Base-by-base conservation (phyloP, 1,140 invertebrate species). In the Holcopasites calliopsidis region DNA sequence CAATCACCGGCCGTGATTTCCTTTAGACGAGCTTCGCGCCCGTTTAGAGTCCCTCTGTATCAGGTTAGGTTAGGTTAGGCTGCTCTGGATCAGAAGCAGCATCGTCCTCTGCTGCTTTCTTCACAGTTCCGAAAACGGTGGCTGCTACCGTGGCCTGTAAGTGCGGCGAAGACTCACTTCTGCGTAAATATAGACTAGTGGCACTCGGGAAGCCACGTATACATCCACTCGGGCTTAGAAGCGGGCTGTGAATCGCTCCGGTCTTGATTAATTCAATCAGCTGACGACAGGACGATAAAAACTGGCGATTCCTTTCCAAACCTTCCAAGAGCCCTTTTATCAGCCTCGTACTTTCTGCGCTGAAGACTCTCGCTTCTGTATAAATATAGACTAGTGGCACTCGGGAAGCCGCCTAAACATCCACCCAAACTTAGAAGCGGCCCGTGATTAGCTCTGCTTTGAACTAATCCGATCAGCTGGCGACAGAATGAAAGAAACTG, bases 401-500 rank as follows among this genome's bases (percentile, higher is more conserved):
- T 42, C 60, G 35, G 42, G 1, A 18, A 6, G 11, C 26, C n/a
- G 42, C 49, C 49, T 52, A 65, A 71, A 65, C 47, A 16, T 57
- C 33, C 61, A 65, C 49, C 66, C 50, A 18, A 65, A 21, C 13
- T 28, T 16, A 54, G 42, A 38, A 65, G 13, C 21, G 42, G 26
- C 35, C 21, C 21, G 35, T 33, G 61, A 47, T 62, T 52, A 31
- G 61, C 23, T 7, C 18, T n/a, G 13, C 3, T 52, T 66, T 55
- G 26, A 66, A 74, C 55, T 65, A 55, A 55, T 26, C 50, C 7
- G 35, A 21, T 72, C 33, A 40, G 44, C 26, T 11, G 10, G 69
- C 58, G 58, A 52, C 23, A 35, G 16, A 31, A 62, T 49, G 40
- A 72, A 66, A 44, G 26, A 64, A 66, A 23, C n/a, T n/a, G n/a